Conservation (phyloP, 2,113 vertebrate species). For the Anolis sagrei region DNA sequence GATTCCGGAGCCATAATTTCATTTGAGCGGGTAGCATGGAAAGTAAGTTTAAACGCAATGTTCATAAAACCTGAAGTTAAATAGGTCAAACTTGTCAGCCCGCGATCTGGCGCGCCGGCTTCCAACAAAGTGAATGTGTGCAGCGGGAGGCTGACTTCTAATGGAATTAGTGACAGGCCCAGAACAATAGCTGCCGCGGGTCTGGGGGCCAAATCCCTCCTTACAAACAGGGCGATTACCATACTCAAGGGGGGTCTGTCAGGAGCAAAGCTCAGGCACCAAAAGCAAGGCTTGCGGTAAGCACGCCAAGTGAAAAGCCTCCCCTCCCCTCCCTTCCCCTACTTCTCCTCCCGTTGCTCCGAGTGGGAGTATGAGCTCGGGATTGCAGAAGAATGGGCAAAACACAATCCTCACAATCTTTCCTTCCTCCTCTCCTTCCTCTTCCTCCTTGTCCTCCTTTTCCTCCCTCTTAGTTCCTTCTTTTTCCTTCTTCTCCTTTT, state of each 20-base stretch:
- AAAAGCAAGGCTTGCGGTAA: not conserved
- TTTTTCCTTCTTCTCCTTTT: no score
- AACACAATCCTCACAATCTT: not conserved
- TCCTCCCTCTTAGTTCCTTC: no score
- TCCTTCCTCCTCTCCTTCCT: no score
- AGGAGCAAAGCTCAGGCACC: not conserved
- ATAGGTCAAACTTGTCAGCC: constrained; percentile 1
- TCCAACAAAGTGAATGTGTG: not conserved
- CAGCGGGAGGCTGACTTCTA: not conserved
- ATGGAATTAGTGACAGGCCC: not conserved
- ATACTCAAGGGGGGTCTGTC: not conserved
- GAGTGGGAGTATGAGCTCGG: no score
- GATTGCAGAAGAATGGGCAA: not conserved
- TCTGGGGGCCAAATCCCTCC: not conserved
- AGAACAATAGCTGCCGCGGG: not conserved
- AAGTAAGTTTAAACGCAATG: not conserved
- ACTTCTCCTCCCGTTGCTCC: not conserved
- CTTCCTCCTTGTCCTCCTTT: no score
- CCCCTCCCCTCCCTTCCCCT: no score
- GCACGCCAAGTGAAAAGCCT: not conserved
- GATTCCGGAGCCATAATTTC: not conserved
- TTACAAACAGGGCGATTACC: not conserved
- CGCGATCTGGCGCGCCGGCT: not conserved
- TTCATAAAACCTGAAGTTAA: not conserved
- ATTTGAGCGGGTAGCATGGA: not conserved